Conservation (phyloP, 2,797 vertebrate genomes). For the Alectoris magna region DNA sequence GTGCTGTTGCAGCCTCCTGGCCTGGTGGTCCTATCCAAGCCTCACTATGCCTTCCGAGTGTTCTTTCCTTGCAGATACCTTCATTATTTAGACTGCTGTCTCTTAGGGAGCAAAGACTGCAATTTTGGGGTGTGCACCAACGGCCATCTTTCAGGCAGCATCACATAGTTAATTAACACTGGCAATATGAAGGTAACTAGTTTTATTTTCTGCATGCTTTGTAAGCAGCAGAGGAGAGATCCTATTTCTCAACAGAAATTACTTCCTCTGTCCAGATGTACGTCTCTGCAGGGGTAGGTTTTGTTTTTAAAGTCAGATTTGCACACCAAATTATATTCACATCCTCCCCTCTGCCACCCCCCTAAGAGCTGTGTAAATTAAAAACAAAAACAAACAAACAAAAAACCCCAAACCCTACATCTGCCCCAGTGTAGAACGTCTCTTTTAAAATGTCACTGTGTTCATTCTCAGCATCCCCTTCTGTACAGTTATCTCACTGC, state of each 20-base stretch:
- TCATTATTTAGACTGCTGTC: neutral
- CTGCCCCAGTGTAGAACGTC: conserved; percentile 23
- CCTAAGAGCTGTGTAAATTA: conserved; percentile 6
- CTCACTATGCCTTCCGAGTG: neutral
- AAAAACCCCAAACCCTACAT: neutral
- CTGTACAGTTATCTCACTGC: conserved; percentile 58
- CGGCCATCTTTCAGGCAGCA: neutral
- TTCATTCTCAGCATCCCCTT: conserved; percentile 53
- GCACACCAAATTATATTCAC: neutral
- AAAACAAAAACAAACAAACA: neutral
- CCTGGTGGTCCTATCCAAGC: neutral
- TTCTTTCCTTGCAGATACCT: neutral
- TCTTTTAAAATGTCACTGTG: conserved; percentile 51
- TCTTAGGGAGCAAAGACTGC: neutral
- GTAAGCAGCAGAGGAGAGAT: neutral
- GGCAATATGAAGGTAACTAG: neutral
- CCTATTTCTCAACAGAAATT: conserved; percentile 6
- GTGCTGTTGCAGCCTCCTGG: neutral
- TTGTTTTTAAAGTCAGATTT: conserved; percentile 8
- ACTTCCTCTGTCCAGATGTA: neutral
- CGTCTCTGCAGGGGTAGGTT: neutral
- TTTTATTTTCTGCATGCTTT: neutral
- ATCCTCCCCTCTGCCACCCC: neutral
- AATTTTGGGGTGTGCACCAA: neutral
- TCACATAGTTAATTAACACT: neutral